Percentiles rank a stretch among this genome's conserved stretches.
Evolutionary conservation across 2,888 invertebrate species (phyloP).

Genomic region (Metacarcinus magister): DNA sequence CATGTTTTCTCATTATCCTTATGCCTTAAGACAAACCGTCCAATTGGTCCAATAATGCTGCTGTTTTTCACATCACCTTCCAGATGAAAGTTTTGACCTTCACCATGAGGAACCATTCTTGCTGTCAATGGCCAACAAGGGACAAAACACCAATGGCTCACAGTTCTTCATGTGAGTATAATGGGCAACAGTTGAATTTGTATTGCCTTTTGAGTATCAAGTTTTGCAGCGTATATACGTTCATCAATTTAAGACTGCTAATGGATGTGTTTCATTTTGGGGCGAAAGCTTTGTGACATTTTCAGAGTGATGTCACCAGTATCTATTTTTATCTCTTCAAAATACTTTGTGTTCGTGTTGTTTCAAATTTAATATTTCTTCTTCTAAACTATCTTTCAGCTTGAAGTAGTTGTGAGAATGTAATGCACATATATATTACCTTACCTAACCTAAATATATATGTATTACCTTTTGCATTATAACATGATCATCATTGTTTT

Average conservation of each 20-base stretch:
- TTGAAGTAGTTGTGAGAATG: too few species aligned
- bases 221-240: neutral
- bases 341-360: neutral
- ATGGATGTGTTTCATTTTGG: neutral
- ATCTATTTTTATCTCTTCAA: neutral
- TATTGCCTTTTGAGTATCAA: neutral
- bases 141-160: constrained; percentile 98
- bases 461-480: too few species aligned
- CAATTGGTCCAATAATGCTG: neutral
- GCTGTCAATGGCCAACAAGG: constrained; percentile 99
- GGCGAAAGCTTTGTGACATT: neutral
- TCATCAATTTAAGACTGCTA: neutral
- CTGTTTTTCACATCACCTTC: neutral
- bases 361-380: neutral
- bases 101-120: constrained; percentile 96
- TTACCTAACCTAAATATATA: too few species aligned
- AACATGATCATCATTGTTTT: too few species aligned
- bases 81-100: constrained; percentile 96
- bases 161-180: constrained; percentile 99
- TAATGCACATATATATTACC: too few species aligned
- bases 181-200: neutral
- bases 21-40: too few species aligned
- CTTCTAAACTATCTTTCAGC: neutral
- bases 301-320: neutral
- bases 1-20: too few species aligned